Conservation (phyloP, 2,797 vertebrate genomes). For the Propithecus deckenii region DNA sequence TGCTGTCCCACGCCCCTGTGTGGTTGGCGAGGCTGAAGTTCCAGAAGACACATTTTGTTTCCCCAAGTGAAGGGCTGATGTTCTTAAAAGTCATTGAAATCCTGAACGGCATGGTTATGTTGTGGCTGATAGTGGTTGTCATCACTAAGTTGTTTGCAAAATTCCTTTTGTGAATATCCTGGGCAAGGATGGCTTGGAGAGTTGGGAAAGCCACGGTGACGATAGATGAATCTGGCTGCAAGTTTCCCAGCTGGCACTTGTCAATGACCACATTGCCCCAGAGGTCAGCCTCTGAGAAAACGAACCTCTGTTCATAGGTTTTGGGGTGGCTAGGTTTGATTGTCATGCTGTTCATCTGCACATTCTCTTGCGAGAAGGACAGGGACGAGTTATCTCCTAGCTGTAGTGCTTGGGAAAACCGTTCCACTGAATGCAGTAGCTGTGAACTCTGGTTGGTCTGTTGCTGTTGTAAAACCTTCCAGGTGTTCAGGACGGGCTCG, state of each 20-base stretch:
- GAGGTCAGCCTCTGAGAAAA: conserved; percentile 74
- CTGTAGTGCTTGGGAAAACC: conserved; percentile 67
- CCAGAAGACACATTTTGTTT: conserved; percentile 92
- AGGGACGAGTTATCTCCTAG: conserved; percentile 67
- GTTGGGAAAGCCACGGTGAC: conserved; percentile 88
- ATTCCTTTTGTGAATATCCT: accelerated
- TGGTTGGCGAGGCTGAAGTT: conserved; percentile 86
- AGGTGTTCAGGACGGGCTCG: conserved; percentile 74
- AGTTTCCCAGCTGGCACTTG: conserved; percentile 35
- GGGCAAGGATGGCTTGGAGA: conserved; percentile 85
- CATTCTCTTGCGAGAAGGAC: conserved; percentile 49
- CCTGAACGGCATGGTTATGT: conserved; percentile 15
- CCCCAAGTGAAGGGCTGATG: conserved; percentile 63
- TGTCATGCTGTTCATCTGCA: conserved; percentile 82
- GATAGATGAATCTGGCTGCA: conserved; percentile 77
- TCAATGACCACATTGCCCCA: conserved; percentile 82
- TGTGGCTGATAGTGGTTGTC: conserved; percentile 83
- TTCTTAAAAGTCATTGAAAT: conserved; percentile 88
- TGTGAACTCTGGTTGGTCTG: conserved; percentile 72
- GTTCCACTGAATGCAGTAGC: conserved; percentile 88
- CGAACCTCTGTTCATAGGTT: conserved; percentile 59
- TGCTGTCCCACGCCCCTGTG: conserved; percentile 86
- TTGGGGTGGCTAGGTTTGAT: conserved; percentile 42
- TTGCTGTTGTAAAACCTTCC: conserved; percentile 84
- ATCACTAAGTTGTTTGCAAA: conserved; percentile 86